Base-by-base conservation (phyloP, 2,113 vertebrate genomes). In the Ramphastos sulfuratus region DNA sequence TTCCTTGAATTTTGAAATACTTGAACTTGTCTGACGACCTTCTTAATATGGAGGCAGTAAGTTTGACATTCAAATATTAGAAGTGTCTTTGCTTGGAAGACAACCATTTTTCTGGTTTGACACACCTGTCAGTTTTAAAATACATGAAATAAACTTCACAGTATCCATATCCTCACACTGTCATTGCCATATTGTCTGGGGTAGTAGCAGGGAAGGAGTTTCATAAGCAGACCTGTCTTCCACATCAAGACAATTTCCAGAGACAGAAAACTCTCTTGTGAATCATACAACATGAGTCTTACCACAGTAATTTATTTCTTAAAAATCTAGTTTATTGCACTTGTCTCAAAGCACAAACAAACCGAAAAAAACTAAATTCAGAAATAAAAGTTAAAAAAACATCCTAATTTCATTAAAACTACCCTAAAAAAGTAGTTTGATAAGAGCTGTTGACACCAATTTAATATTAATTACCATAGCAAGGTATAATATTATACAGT, bases 251-350 rank as follows among this genome's bases (percentile, higher is more conserved):
- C 14, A 50, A n/a, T 16, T 82, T 73, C 21, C 63, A 91, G 75
- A 87, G 25, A 70, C 16, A 72, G 24, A 89, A 28, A 94, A 85
- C 44, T 87, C 33, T 72, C 74, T 48, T 63, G 44, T 50, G 66
- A 87, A 81, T 42, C 63, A 82, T 56, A 35, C 23, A 81, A 96
- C 31, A 78, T 69, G 89, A 94, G 63, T 82, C 85, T 93, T 58
- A 92, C 85, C 81, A 74, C 30, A 4, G 61, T 30, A 21, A 64
- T 35, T 85, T 79, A 55, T 94, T 96, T 95, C 92, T 94, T 96
- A 96, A 97, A 97, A 95, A 90, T 82, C 96, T 92, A 93, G 94
- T 96, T 97, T 97, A 97, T 97, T 97, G 96, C 97, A 97, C 97
- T 96, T 95, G 91, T 96, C 96, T 97, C 94, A 96, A 96, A 97